Evolutionary conservation across 64 coral and sea anemone species (phyloP).

Genomic region (Stylophora pistillata): DNA sequence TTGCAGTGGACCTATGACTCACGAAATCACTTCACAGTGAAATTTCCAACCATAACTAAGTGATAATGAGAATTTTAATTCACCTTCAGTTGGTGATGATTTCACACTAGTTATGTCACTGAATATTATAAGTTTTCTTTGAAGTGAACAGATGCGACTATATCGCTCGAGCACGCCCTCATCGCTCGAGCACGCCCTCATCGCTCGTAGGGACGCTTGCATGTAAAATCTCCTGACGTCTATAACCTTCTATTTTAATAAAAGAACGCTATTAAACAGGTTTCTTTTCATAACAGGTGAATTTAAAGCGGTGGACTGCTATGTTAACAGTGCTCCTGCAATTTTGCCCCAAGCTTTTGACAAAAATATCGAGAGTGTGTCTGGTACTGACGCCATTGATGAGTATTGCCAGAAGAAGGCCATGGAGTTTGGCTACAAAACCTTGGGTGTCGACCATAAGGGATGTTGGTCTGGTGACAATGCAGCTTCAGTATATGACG

Average conservation of each 20-base stretch:
- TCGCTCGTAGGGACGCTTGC: no score
- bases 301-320: background rate
- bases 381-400: background rate
- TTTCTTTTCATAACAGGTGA: background rate
- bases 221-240: background rate
- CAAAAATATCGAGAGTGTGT: background rate
- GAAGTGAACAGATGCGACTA: no score
- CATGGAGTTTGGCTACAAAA: background rate
- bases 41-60: no score
- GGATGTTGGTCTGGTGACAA: constrained; percentile 12
- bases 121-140: no score
- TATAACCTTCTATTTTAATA: background rate
- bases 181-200: no score
- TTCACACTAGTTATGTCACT: no score
- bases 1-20: no score
- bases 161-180: no score
- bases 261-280: background rate
- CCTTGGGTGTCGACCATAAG: background rate
- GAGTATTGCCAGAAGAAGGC: background rate
- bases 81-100: no score
- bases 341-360: background rate
- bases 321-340: background rate
- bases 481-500: background rate
- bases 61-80: no score
- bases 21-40: no score